Conservation (phyloP, 2,797 vertebrate species). For the Enteromius unitaeniatus region DNA sequence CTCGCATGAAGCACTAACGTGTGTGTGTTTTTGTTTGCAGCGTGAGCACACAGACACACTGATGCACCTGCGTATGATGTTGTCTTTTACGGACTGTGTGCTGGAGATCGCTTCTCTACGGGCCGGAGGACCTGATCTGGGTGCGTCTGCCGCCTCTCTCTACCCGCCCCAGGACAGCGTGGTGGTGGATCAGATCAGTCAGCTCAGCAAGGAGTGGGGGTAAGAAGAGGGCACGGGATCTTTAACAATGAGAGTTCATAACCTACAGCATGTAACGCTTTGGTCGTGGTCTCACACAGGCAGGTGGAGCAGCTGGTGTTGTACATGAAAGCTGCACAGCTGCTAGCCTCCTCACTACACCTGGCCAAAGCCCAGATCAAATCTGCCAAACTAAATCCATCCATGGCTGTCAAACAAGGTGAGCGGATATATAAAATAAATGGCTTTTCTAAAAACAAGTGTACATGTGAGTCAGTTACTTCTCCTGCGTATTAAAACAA, state of each 20-base stretch:
- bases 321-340: constrained; percentile 96
- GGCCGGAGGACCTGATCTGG: constrained; percentile 84
- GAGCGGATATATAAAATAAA: constrained; percentile 14
- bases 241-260: background rate
- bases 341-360: constrained; percentile 93
- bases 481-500: background rate
- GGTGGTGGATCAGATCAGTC: constrained; percentile 97
- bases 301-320: constrained; percentile 96
- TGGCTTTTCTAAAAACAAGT: background rate
- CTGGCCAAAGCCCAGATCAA: constrained; percentile 96
- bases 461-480: background rate
- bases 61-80: constrained; percentile 91
- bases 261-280: background rate
- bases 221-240: constrained; percentile 62
- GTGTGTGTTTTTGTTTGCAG: constrained; percentile 70
- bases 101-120: constrained; percentile 90
- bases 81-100: constrained; percentile 93
- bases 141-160: constrained; percentile 83
- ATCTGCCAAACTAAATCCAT: constrained; percentile 93
- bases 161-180: constrained; percentile 96
- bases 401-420: constrained; percentile 96
- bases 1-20: constrained; percentile 35
- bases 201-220: constrained; percentile 98
- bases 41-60: constrained; percentile 95
- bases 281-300: constrained; percentile 73